A percentile compares a stretch with the other conserved stretches of the same genome.
Conservation (phyloP, 2,888 invertebrate species). For the Nezara viridula region DNA sequence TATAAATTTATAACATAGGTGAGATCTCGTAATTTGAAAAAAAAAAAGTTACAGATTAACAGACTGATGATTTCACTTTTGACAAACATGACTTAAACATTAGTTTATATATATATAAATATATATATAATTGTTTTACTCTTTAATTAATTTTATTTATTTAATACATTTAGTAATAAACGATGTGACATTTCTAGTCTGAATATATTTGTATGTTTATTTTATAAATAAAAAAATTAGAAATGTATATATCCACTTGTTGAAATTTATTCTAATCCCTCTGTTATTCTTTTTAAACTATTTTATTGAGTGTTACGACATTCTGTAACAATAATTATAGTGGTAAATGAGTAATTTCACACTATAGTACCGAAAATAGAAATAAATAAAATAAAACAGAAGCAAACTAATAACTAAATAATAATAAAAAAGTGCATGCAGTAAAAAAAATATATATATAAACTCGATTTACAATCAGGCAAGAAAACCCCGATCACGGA, state of each 20-base stretch:
- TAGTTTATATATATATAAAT: neutral
- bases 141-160: neutral
- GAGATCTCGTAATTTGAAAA: constrained; percentile 4
- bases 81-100: constrained; percentile 12
- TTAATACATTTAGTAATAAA: neutral
- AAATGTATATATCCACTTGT: neutral
- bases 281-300: neutral
- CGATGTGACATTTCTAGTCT: constrained; percentile 31
- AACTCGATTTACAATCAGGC: too few relatives aligned
- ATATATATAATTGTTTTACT: too few relatives aligned
- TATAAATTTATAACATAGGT: neutral
- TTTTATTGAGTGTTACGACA: too few relatives aligned
- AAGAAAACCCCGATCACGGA: too few relatives aligned
- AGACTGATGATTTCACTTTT: constrained; percentile 38
- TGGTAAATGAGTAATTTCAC: too few relatives aligned
- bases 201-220: constrained; percentile 7
- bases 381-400: too few relatives aligned
- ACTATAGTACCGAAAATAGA: too few relatives aligned
- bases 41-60: neutral
- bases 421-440: too few relatives aligned
- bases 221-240: neutral
- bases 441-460: too few relatives aligned
- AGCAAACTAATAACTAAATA: too few relatives aligned
- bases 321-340: too few relatives aligned
- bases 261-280: neutral